Base-by-base conservation (phyloP, 2,113 vertebrate species). In the Sylvia atricapilla region DNA sequence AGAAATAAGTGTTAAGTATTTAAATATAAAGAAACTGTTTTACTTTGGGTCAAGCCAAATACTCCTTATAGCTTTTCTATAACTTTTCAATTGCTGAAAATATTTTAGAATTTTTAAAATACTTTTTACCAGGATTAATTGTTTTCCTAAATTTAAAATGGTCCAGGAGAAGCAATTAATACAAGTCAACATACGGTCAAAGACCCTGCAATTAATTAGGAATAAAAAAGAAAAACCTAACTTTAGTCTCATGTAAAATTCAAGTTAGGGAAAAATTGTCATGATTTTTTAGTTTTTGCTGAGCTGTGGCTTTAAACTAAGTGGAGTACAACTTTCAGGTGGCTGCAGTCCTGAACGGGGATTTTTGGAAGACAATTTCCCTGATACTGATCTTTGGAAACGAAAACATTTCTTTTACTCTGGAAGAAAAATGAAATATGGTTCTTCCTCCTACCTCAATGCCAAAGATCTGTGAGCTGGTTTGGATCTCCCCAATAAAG, bases 381-480 rank as follows among this genome's bases (percentile, higher is more conserved):
- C 23, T 60, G 89, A 91, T 95, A 93, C 10, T 12, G 46, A 95
- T 94, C 94, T 97, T 83, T 93, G 89, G 91, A 97, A 82, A 66
- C 7, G 15, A 56, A 82, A 92, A 73, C 33, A 30, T 52, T 52
- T 79, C 24, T 84, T 62, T 56, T 68, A 37, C 74, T 82, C 18
- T 31, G 67, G 58, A 95, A 85, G 14, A 87, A 20, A 72, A 82
- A 25, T 41, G 53, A 87, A 89, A 82, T n/a, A 89, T 0, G 0
- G 62, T 76, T 53, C 66, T 84, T 87, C 84, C 64, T 92, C 44
- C 39, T 70, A 14, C 22, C 50, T 23, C 8, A 1, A 59, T 11
- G 70, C 94, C 91, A 96, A 79, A 87, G 84, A 69, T 41, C 30
- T 43, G 66, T 30, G 89, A 95, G 46, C 24, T 64, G 39, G 18